Evolutionary conservation across 2,113 vertebrate genomes (phyloP).

Genomic region (Pangasianodon hypophthalmus): DNA sequence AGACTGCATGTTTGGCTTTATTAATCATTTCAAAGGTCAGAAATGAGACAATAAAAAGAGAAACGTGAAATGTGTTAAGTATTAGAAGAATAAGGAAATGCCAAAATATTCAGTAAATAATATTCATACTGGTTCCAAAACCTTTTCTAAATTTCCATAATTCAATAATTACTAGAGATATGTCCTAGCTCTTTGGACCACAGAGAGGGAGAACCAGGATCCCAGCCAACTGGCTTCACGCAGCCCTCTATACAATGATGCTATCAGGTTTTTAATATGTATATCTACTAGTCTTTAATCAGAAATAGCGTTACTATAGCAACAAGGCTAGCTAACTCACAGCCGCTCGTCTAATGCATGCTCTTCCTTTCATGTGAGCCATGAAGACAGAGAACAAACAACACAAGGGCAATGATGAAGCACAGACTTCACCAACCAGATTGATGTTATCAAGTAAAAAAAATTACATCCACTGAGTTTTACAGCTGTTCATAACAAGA

Average conservation of each 20-base stretch:
- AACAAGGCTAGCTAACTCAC: slow-evolving; percentile 55
- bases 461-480: neutral
- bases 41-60: neutral
- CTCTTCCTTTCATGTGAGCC: slow-evolving; percentile 69
- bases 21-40: neutral
- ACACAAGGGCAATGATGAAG: slow-evolving; percentile 29
- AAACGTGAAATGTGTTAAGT: neutral
- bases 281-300: neutral
- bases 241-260: neutral
- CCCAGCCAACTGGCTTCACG: neutral
- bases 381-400: slow-evolving; percentile 57
- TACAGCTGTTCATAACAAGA: neutral
- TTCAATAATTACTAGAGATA: too few species aligned
- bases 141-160: too few species aligned
- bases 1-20: neutral
- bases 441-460: slow-evolving; percentile 4
- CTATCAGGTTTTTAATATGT: neutral
- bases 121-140: too few species aligned
- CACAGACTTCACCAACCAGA: slow-evolving; percentile 1
- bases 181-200: neutral
- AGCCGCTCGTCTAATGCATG: slow-evolving; percentile 65
- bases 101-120: too few species aligned
- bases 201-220: neutral
- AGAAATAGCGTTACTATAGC: slow-evolving; percentile 47
- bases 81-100: neutral